Evolutionary conservation across 2,113 vertebrate species (phyloP), one percentile per base, ranked within the genome.

Genomic region (Prionailurus bengalensis): DNA sequence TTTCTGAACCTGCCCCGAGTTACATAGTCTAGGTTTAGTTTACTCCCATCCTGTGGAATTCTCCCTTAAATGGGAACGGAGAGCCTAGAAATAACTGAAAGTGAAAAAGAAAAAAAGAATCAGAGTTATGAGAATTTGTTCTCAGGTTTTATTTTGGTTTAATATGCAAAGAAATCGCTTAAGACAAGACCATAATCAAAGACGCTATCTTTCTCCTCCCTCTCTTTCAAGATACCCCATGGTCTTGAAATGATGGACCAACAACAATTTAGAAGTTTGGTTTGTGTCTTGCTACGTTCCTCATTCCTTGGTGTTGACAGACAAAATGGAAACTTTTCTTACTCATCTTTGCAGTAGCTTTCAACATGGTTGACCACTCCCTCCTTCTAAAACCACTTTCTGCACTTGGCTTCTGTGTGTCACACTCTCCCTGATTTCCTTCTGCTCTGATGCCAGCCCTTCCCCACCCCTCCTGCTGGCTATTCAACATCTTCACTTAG

Each of bases 41-140:
- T 92, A 76, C 15, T 65, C 33, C 11, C 25, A 36, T 68, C 31
- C 51, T 91, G 31, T 89, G 31, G 23, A 48, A 39, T 71, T 91
- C 80, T 89, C 86, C 80, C 83, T 97, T 53, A 95, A 61, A 55
- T 76, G 70, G 65, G 31, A 33, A 81, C 13, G 65, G 65, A 97
- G 63, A 89, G 71, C 80, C 55, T 58, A 78, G 89, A 84, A 89
- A 70, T 91, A 61, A 14, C 21, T 76, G 36, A 55, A 90, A 80
- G 31, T 71, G 14, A 29, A 95, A 89, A 51, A 51, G 42, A 78
- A 45, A 76, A 48, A 31, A 61, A 76, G 81, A 92, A 58, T 11
- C 2, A 70, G 61, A 79, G 2, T 79, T 68, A 25, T 92, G 70
- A 92, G 96, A 65, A 80, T 74, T 23, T 73, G 73, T 95, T 66